A percentile compares a stretch with the other conserved stretches of the same genome.
phyloP scores from a whole-genome alignment of 2,797 vertebrate genomes.

The Hybognathus amarus region DNA sequence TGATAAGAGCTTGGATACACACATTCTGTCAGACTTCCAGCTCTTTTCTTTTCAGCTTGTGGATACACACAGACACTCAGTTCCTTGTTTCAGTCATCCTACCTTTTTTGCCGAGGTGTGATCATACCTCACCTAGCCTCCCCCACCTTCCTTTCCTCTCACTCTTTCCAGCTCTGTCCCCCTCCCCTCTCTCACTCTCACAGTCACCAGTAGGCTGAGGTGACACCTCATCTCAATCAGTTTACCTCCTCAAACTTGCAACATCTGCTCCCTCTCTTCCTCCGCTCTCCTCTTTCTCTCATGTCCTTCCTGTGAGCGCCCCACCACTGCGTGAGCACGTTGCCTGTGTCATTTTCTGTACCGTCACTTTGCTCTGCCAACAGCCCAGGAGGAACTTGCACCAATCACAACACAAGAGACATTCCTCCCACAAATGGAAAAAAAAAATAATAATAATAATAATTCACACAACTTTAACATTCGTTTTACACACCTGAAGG shows the following conservation, averaged over 20 bases:
- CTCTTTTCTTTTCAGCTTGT: slow-evolving; percentile 20
- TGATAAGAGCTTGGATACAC: slow-evolving; percentile 34
- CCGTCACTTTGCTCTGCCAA: slow-evolving; percentile 57
- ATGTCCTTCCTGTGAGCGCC: slow-evolving; percentile 52
- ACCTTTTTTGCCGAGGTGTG: slow-evolving; percentile 56
- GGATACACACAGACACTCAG: slow-evolving; percentile 40
- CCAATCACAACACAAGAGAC: slow-evolving; percentile 41
- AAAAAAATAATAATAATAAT: background rate
- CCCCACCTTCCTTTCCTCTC: slow-evolving; percentile 25
- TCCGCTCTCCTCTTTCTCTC: slow-evolving; percentile 44
- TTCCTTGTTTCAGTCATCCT: slow-evolving; percentile 23
- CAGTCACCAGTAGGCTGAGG: slow-evolving; percentile 66
- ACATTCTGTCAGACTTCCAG: slow-evolving; percentile 46
- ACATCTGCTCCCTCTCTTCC: slow-evolving; percentile 59
- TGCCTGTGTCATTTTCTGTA: slow-evolving; percentile 59
- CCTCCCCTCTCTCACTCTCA: slow-evolving; percentile 19
- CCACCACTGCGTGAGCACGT: slow-evolving; percentile 46
- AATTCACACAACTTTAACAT: slow-evolving; percentile 29
- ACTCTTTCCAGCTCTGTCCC: slow-evolving; percentile 14
- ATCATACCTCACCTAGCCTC: slow-evolving; percentile 56
- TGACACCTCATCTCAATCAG: slow-evolving; percentile 65
- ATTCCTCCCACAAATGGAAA: slow-evolving; percentile 38
- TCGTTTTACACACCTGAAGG: slow-evolving; percentile 45
- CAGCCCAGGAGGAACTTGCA: slow-evolving; percentile 38
- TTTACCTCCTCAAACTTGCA: slow-evolving; percentile 64